Base-by-base conservation (phyloP, 2,888 invertebrate species). In the Slavum lentiscoides region DNA sequence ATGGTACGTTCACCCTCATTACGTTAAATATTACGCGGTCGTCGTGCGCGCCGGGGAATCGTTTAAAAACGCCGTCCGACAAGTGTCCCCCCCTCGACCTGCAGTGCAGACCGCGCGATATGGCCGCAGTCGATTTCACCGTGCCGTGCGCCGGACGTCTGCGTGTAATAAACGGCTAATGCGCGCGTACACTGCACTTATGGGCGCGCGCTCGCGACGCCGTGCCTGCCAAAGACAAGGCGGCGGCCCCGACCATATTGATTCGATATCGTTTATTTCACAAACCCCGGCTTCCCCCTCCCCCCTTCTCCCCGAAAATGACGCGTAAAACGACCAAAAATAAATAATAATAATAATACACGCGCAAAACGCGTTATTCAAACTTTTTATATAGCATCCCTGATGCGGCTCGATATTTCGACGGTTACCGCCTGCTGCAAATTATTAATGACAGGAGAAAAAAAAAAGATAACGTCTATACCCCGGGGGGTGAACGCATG, bases 91-190 rank as follows among this genome's bases (percentile, higher is more conserved):
- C 23, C 30, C 43, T 19, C 58, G 6, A 5, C 55, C 30, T 62
- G 62, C 62, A 62, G 30, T 4, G 2, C n/a, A n/a, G n/a, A n/a
- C 53, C 30, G 43, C 69, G 19, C 21, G 1, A n/a, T 5, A 21
- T 17, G 5, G 13, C 6, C 23, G 19, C 21, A 59, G 70, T 72
- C 70, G 49, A 62, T 75, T 75, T 75, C 74, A 75, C 39, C 1
- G 23, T 11, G 43, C n/a, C 23, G 19, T 11, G 49, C 19, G 55
- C 13, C 30, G 61, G 23, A 67, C 17, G 68, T 76, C 75, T 76
- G 30, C 30, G 30, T 4, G 75, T 43, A 76, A 76, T 76, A 76
- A 76, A 76, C 75, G 67, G 68, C 75, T 76, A 76, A 76, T 76
- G 75, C 43, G n/a, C 61, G 30, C 30, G 30, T 30, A 30, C 30